These are phyloP conservation scores for Blastobasis lacticolella DNA, from an alignment of 2,888 invertebrate genomes.

Conservation along the genomic window DNA sequence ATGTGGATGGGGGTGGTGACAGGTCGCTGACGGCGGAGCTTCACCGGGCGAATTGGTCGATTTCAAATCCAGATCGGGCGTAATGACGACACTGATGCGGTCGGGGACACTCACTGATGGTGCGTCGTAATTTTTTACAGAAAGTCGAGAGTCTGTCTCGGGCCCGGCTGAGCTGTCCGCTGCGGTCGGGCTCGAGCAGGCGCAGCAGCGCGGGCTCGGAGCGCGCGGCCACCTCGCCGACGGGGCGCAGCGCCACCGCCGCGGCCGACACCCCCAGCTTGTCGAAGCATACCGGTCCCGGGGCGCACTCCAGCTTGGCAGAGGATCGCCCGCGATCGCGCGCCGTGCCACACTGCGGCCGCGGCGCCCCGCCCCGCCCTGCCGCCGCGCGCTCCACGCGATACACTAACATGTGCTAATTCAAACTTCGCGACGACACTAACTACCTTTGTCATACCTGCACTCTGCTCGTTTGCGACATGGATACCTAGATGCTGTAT, in stretches of 20 bases:
- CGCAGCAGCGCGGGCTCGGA: conserved; percentile 62
- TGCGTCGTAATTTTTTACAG: conserved; percentile 68
- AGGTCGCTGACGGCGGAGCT: too few relatives aligned
- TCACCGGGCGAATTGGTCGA: too few relatives aligned
- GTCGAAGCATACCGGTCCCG: conserved; percentile 70
- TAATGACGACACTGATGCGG: background rate
- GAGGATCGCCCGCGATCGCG: conserved; percentile 65
- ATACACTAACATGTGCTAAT: conserved; percentile 44
- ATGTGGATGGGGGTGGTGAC: background rate
- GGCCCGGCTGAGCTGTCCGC: conserved; percentile 59
- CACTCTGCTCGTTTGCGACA: conserved; percentile 8
- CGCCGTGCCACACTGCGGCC: conserved; percentile 53
- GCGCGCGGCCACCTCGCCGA: conserved; percentile 51
- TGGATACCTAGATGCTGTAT: background rate
- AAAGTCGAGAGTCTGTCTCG: conserved; percentile 62
- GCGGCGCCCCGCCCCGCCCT: conserved; percentile 27
- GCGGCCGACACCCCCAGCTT: conserved; percentile 58
- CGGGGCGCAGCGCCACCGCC: conserved; percentile 50
- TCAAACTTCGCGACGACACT: conserved; percentile 39
- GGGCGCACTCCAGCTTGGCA: conserved; percentile 67
- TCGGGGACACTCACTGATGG: conserved; percentile 61
- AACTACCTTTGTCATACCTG: conserved; percentile 6
- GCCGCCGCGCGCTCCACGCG: conserved; percentile 40
- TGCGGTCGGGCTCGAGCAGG: conserved; percentile 59
- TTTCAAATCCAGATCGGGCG: too few relatives aligned